Evolutionary conservation across 2,888 invertebrate genomes (phyloP).

Genomic region (Callimorpha dominula): DNA sequence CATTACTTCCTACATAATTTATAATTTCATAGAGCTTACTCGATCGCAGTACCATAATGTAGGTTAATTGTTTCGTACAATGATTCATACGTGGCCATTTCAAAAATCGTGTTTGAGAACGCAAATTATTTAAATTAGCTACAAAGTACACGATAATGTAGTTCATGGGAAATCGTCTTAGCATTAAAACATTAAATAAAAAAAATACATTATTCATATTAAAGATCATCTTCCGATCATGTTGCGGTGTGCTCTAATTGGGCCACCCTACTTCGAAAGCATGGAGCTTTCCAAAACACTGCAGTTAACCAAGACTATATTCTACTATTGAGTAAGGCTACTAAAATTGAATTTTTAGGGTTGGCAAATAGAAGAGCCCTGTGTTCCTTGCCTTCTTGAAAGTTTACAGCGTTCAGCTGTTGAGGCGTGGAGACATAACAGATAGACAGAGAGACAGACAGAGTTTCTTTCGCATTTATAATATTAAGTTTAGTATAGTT

Average conservation of each 20-base stretch:
- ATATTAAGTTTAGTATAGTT: neutral
- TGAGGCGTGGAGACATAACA: neutral
- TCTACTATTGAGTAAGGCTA: too few relatives aligned
- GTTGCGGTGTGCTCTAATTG: too few relatives aligned
- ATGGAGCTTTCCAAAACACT: too few relatives aligned
- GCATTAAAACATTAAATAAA: neutral
- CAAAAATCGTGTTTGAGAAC: constrained; percentile 44
- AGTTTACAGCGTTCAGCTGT: neutral
- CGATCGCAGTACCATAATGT: constrained; percentile 59
- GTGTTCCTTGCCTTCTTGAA: too few relatives aligned
- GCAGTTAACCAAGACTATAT: too few relatives aligned
- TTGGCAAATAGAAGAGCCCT: too few relatives aligned
- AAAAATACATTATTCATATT: too few relatives aligned
- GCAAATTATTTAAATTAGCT: constrained; percentile 24
- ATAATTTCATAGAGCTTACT: constrained; percentile 76
- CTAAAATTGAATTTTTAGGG: too few relatives aligned
- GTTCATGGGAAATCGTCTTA: constrained; percentile 19
- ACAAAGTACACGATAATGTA: constrained; percentile 4
- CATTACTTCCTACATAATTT: constrained; percentile 78
- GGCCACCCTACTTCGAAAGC: too few relatives aligned
- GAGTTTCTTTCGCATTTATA: neutral
- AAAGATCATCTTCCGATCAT: too few relatives aligned
- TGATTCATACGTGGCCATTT: constrained; percentile 61
- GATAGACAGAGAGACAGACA: too few relatives aligned
- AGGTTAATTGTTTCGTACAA: constrained; percentile 71